Conservation (phyloP, 2,888 invertebrate genomes). For the Ditula angustiorana region DNA sequence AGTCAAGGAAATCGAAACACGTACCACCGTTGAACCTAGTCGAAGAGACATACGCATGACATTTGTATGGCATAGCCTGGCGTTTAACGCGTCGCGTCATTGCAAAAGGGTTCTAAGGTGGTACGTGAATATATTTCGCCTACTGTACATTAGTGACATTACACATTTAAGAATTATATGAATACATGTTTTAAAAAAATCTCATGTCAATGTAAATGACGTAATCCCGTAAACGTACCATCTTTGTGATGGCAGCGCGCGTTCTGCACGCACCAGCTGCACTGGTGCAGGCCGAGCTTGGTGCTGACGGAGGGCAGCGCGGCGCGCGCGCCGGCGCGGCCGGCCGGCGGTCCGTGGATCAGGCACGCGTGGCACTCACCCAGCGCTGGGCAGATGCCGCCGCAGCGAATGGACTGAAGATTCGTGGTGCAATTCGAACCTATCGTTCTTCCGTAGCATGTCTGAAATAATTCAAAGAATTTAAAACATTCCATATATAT, state of each 20-base stretch:
- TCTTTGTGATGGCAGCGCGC: constrained; percentile 95
- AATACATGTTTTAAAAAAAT: too few species aligned
- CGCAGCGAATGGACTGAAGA: constrained; percentile 94
- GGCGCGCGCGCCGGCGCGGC: constrained; percentile 59
- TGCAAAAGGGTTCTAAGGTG: too few species aligned
- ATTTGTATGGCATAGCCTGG: too few species aligned
- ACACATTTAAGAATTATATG: too few species aligned
- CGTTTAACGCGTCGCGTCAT: too few species aligned
- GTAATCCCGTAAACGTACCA: constrained; percentile 76
- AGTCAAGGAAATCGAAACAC: too few species aligned
- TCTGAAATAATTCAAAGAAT: constrained; percentile 61
- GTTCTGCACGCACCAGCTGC: constrained; percentile 97
- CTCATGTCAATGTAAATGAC: too few species aligned
- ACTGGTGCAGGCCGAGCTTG: constrained; percentile 91
- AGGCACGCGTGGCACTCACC: constrained; percentile 96
- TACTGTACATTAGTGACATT: too few species aligned
- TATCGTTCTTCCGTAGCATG: constrained; percentile 93
- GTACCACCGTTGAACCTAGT: too few species aligned
- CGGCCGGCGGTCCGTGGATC: constrained; percentile 89
- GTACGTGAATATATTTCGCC: too few species aligned
- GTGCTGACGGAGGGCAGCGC: constrained; percentile 87
- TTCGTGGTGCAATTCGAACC: constrained; percentile 96
- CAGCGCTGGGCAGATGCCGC: constrained; percentile 95
- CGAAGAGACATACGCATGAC: too few species aligned
- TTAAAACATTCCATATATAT: background rate